These are phyloP conservation scores for Idaea straminata DNA, from an alignment of 2,888 invertebrate species.

Conservation along the genomic window DNA sequence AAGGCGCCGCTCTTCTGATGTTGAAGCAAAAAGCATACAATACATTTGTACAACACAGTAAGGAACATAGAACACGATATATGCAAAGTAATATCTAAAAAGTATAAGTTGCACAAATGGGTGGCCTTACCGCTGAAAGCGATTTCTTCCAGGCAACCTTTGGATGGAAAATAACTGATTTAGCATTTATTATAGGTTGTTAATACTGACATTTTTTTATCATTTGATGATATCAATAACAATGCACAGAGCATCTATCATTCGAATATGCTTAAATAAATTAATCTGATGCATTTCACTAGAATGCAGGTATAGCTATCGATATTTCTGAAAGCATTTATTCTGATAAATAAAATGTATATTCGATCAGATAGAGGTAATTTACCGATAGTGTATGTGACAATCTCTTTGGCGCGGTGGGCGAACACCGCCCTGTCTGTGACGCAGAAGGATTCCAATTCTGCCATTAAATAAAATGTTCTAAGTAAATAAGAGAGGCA, in stretches of 20 bases:
- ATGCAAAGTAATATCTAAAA: too few relatives aligned
- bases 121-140: too few relatives aligned
- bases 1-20: too few relatives aligned
- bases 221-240: not conserved
- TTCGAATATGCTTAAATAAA: not conserved
- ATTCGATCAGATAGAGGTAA: not conserved
- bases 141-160: too few relatives aligned
- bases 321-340: not conserved
- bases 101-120: too few relatives aligned
- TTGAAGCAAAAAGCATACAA: too few relatives aligned
- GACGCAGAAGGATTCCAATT: not conserved
- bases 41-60: constrained; percentile 1
- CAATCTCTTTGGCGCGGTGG: not conserved
- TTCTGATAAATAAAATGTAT: not conserved
- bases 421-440: not conserved
- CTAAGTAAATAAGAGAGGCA: not conserved
- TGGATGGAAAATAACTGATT: too few relatives aligned
- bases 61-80: too few relatives aligned
- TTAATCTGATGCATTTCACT: not conserved
- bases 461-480: not conserved
- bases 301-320: not conserved
- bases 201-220: too few relatives aligned
- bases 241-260: not conserved
- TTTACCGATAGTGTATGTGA: not conserved
- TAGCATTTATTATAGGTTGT: too few relatives aligned